A percentile compares a stretch with the other conserved stretches of the same genome.
phyloP scores from a whole-genome alignment of 1,140 invertebrate genomes.

The Gonioctena quinquepunctata region DNA sequence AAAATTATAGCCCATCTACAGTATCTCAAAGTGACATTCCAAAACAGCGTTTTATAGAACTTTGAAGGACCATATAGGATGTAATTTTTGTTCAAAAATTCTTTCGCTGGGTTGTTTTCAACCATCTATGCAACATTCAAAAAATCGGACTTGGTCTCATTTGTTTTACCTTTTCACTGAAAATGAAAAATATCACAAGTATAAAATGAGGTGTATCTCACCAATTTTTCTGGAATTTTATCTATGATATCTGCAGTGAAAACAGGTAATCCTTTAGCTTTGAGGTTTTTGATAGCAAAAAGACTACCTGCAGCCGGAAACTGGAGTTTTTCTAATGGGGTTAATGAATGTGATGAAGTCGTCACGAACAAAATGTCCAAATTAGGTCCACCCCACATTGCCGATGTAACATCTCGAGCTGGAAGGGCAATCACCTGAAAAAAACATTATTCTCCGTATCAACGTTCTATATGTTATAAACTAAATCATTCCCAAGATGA shows the following conservation, averaged over 20 bases:
- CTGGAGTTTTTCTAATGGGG: constrained; percentile 59
- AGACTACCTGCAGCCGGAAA: constrained; percentile 71
- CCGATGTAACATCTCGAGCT: constrained; percentile 75
- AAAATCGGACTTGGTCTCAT: too few species aligned
- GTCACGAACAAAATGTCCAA: constrained; percentile 79
- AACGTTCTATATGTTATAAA: too few species aligned
- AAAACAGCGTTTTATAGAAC: too few species aligned
- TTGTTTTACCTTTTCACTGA: too few species aligned
- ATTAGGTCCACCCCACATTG: constrained; percentile 77
- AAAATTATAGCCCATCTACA: too few species aligned
- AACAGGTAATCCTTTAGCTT: constrained; percentile 60
- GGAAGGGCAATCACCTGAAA: constrained; percentile 60
- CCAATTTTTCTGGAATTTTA: constrained; percentile 24
- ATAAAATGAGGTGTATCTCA: constrained; percentile 7
- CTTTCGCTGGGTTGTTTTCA: too few species aligned
- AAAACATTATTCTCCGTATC: constrained; percentile 3
- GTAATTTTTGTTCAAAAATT: too few species aligned
- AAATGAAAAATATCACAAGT: too few species aligned
- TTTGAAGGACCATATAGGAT: too few species aligned
- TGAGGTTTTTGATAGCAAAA: constrained; percentile 71
- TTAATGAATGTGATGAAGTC: constrained; percentile 59
- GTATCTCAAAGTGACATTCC: too few species aligned
- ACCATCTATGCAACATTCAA: too few species aligned
- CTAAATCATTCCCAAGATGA: too few species aligned
- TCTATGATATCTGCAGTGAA: constrained; percentile 40